Conservation (phyloP, 2,888 invertebrate species). For the Erebia aethiops region DNA sequence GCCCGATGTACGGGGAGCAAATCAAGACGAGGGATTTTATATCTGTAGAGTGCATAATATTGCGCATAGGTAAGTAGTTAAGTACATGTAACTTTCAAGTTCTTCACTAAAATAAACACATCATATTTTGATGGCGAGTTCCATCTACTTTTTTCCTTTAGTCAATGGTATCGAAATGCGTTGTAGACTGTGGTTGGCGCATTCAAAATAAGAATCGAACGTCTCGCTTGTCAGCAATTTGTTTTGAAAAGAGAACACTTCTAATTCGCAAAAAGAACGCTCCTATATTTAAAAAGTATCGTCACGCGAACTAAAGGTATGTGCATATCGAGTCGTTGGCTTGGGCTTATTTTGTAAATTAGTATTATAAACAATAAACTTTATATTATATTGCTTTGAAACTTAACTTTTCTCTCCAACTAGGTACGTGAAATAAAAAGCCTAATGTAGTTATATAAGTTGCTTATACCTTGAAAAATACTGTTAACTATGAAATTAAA, state of each 20-base stretch:
- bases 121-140: neutral
- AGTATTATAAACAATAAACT: too few relatives aligned
- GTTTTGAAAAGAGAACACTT: conserved; percentile 81
- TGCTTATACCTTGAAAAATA: too few relatives aligned
- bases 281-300: conserved; percentile 79
- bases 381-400: too few relatives aligned
- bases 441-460: too few relatives aligned
- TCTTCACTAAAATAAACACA: neutral
- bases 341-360: too few relatives aligned
- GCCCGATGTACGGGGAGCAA: too few relatives aligned
- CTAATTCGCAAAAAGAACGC: conserved; percentile 80
- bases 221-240: conserved; percentile 82
- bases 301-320: conserved; percentile 71
- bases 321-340: conserved; percentile 35
- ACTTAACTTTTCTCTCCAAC: too few relatives aligned
- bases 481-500: too few relatives aligned
- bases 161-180: conserved; percentile 29
- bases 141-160: conserved; percentile 1
- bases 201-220: conserved; percentile 75
- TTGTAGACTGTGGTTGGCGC: conserved; percentile 54
- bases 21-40: too few relatives aligned
- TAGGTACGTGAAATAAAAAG: too few relatives aligned
- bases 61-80: too few relatives aligned
- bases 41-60: too few relatives aligned
- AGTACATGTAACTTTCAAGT: neutral